Conservation (phyloP, 2,888 invertebrate species). For the Chrysotoxum bicinctum region DNA sequence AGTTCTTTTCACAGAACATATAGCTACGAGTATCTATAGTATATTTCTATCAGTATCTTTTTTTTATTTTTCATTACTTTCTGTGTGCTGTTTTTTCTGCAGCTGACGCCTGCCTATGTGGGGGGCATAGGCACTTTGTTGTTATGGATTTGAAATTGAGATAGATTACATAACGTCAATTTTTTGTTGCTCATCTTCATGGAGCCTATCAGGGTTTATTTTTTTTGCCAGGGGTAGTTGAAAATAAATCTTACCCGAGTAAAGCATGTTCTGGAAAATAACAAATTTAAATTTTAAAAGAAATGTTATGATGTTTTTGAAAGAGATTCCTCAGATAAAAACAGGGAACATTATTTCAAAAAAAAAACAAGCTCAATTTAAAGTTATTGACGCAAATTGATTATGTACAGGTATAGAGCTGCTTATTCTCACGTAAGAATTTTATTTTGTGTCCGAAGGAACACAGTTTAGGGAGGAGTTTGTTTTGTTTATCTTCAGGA, state of each 20-base stretch:
- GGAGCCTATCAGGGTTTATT: conserved; percentile 53
- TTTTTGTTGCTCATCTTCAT: conserved; percentile 34
- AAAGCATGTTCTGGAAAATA: conserved; percentile 25
- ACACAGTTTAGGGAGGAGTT: conserved; percentile 1
- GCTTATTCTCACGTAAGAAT: conserved; percentile 36
- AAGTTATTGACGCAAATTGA: conserved; percentile 63
- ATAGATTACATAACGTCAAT: conserved; percentile 62
- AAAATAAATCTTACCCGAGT: neutral
- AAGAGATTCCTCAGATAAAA: neutral
- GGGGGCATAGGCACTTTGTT: conserved; percentile 56
- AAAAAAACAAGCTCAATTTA: conserved; percentile 49
- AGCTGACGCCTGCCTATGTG: conserved; percentile 62
- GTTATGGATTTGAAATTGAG: conserved; percentile 70
- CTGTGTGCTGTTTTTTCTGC: conserved; percentile 38
- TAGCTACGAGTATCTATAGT: neutral
- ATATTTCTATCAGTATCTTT: conserved; percentile 16
- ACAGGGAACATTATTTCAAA: neutral
- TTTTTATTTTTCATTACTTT: conserved; percentile 32
- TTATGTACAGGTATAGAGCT: conserved; percentile 18
- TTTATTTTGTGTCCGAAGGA: conserved; percentile 23
- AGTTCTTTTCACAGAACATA: conserved; percentile 35
- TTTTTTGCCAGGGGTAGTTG: neutral
- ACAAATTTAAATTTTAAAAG: conserved; percentile 57
- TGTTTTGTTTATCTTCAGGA: no score
- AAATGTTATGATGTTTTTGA: conserved; percentile 40